Evolutionary conservation across 2,797 vertebrate species (phyloP).

Genomic region (Catostomus latipinnis): DNA sequence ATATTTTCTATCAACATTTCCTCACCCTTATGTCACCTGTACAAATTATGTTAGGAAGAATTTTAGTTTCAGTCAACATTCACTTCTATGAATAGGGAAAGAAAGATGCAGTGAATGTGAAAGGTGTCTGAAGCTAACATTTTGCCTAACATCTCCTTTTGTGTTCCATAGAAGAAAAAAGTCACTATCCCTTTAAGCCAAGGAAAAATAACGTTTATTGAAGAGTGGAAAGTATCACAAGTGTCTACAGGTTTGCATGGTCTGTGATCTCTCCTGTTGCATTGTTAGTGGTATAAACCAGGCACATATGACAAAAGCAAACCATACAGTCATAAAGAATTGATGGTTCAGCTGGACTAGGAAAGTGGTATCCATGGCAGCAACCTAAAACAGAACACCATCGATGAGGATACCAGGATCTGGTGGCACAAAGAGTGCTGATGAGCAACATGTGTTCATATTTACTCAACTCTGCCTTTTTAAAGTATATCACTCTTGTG

Average conservation of each 20-base stretch:
- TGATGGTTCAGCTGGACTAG: constrained; percentile 72
- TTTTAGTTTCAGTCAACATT: too few relatives aligned
- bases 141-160: too few relatives aligned
- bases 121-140: too few relatives aligned
- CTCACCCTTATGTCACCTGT: too few relatives aligned
- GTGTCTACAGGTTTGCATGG: constrained; percentile 56
- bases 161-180: too few relatives aligned
- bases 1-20: neutral
- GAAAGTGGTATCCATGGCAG: constrained; percentile 82
- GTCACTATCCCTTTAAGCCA: neutral
- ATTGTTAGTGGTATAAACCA: constrained; percentile 65
- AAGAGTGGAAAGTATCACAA: constrained; percentile 24
- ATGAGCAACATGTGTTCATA: constrained; percentile 77
- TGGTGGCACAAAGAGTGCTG: constrained; percentile 78
- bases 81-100: too few relatives aligned
- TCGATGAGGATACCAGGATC: constrained; percentile 80
- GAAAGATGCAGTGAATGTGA: too few relatives aligned
- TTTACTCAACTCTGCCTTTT: constrained; percentile 87
- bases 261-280: constrained; percentile 69
- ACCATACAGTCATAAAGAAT: constrained; percentile 80
- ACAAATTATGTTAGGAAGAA: too few relatives aligned
- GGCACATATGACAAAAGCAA: constrained; percentile 70
- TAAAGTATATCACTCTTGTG: constrained; percentile 75
- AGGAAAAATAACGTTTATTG: neutral
- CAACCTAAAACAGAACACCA: constrained; percentile 78